Base-by-base conservation (phyloP, 2,888 invertebrate genomes). In the Epistrophe eligans region DNA sequence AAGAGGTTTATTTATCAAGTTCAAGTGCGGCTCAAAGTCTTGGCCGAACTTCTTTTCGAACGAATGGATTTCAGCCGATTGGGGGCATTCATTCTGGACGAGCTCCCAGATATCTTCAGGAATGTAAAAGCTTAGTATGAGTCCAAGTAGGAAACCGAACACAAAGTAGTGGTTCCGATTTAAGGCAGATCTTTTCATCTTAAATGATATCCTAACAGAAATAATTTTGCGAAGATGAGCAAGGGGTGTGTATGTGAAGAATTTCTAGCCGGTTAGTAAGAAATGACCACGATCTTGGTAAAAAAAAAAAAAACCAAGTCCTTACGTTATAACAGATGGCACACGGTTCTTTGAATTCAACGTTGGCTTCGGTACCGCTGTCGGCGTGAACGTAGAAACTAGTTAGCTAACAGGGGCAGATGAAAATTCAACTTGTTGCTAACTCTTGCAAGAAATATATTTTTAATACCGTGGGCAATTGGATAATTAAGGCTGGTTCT, bases 21-120 rank as follows among this genome's bases (percentile, higher is more conserved):
- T 93, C 81, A 93, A 90, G 89, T 92, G 93, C 67, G 93, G 93
- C 89, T 93, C 92, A 89, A 93, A 93, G 79, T 93, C 93, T 89
- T 92, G 92, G 35, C 92, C 92, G 67, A 91, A 93, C 90, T 91
- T 92, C 87, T 91, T 91, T 88, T 91, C 91, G n/a, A 91, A 89
- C 88, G 91, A 90, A 89, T 92, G 92, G 88, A 92, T 92, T 82
- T 91, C 93, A 64, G 89, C 91, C 88, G 92, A 91, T 83, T 92
- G 91, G 38, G 93, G 92, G 88, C 93, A 93, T 89, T 92, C 93
- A 89, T 93, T 91, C 90, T 91, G 91, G 82, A 92, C 91, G 89
- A 92, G 89, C 89, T 92, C 91, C 93, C 92, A 92, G 84, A 91
- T 90, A 79, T 91, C 90, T 89, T 93, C 91, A 43, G 93, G 93